These are phyloP conservation scores for Nannobrachium achirus DNA, from an alignment of 2,113 vertebrate species.

Conservation along the genomic window DNA sequence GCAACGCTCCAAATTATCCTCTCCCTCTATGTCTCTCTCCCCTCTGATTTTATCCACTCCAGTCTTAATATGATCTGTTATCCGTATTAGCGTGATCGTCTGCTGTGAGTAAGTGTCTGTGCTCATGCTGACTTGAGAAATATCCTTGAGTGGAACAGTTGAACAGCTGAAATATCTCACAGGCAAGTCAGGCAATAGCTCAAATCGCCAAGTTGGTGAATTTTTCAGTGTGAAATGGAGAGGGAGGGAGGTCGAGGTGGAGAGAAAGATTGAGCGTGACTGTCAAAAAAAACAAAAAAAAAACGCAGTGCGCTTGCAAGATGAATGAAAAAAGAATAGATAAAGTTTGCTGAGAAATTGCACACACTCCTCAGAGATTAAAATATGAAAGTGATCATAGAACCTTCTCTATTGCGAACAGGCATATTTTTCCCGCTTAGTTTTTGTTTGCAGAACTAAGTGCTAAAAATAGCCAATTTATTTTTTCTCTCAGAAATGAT, in stretches of 20 bases:
- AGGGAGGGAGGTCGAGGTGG: conserved; percentile 1
- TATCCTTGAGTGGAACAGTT: background rate
- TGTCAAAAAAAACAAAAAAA: background rate
- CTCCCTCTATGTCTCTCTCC: background rate
- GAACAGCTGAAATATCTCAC: background rate
- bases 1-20: background rate
- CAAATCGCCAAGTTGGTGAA: background rate
- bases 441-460: too few relatives aligned
- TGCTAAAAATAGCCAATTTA: too few relatives aligned
- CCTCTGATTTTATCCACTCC: background rate
- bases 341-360: conserved; percentile 6
- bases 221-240: conserved; percentile 21
- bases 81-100: background rate
- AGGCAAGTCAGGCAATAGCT: conserved; percentile 1
- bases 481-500: too few relatives aligned
- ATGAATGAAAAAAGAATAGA: background rate
- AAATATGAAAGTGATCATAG: background rate
- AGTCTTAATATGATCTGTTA: background rate
- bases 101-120: background rate
- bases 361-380: background rate
- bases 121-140: background rate
- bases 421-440: too few relatives aligned
- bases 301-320: too few relatives aligned
- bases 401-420: background rate
- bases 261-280: background rate